These are phyloP conservation scores for Drosophila ezoana DNA, from an alignment of 2,888 invertebrate species.

Conservation along the genomic window DNA sequence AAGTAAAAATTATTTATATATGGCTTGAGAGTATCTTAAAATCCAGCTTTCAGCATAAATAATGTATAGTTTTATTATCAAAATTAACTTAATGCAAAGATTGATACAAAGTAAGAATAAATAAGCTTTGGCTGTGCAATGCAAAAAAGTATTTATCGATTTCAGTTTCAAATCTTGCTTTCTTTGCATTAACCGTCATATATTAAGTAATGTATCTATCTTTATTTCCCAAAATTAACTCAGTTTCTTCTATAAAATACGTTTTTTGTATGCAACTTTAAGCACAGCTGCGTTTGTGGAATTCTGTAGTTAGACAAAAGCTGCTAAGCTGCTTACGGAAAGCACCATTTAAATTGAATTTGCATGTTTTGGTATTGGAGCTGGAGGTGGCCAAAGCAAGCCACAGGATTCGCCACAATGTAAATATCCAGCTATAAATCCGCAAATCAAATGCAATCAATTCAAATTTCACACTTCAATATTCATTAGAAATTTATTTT, in stretches of 20 bases:
- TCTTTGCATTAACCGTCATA: too few species aligned
- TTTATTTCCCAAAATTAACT: not conserved
- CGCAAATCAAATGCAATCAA: conserved; percentile 77
- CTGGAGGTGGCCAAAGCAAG: not conserved
- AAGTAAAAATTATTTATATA: too few species aligned
- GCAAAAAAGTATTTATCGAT: too few species aligned
- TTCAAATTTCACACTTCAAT: conserved; percentile 79
- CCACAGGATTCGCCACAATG: conserved; percentile 43
- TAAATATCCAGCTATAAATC: conserved; percentile 70
- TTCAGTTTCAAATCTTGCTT: too few species aligned
- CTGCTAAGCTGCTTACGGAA: conserved; percentile 25
- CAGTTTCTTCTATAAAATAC: not conserved
- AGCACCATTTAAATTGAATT: conserved; percentile 36
- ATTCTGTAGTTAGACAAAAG: conserved; percentile 6
- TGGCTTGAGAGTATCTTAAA: too few species aligned
- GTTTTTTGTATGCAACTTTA: not conserved
- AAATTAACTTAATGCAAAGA: too few species aligned
- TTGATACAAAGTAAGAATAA: too few species aligned
- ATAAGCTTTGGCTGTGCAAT: too few species aligned
- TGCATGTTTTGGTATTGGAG: not conserved
- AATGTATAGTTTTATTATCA: too few species aligned
- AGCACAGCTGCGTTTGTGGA: conserved; percentile 5
- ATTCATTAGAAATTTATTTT: conserved; percentile 79
- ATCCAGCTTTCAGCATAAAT: too few species aligned
- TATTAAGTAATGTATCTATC: too few species aligned